Percentiles rank a stretch among this genome's conserved stretches.
phyloP scores from a whole-genome alignment of 2,113 vertebrate genomes.

The Solenodon paradoxus region DNA sequence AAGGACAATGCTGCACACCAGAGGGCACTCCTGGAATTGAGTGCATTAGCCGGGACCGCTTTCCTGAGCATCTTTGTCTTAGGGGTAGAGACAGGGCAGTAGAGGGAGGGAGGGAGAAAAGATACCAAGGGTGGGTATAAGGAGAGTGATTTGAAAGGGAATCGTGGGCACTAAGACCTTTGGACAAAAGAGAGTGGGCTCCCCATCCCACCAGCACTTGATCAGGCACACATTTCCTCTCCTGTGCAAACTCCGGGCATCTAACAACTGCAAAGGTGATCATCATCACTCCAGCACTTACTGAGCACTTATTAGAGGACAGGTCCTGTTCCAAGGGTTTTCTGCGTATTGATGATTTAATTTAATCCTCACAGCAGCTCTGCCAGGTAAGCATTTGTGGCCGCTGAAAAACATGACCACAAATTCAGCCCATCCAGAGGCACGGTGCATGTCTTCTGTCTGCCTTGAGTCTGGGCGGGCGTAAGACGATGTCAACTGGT shows the following conservation, averaged over 20 bases:
- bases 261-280: fast-evolving
- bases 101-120: too few species aligned
- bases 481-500: too few species aligned
- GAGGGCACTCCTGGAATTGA: neutral
- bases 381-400: fast-evolving
- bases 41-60: neutral
- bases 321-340: neutral
- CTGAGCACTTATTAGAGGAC: fast-evolving
- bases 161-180: fast-evolving
- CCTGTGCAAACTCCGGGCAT: fast-evolving
- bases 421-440: neutral
- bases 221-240: neutral
- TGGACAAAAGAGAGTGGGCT: neutral
- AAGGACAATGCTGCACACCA: neutral
- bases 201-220: neutral
- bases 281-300: fast-evolving
- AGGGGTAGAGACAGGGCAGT: neutral
- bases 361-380: neutral
- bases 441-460: fast-evolving
- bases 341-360: too few species aligned
- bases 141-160: neutral
- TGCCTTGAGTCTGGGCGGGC: neutral
- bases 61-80: neutral
- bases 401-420: neutral
- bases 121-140: too few species aligned